A percentile compares a stretch with the other conserved stretches of the same genome.
phyloP scores from a whole-genome alignment of 2,888 invertebrate genomes.

The Drosophila melanosoma region DNA sequence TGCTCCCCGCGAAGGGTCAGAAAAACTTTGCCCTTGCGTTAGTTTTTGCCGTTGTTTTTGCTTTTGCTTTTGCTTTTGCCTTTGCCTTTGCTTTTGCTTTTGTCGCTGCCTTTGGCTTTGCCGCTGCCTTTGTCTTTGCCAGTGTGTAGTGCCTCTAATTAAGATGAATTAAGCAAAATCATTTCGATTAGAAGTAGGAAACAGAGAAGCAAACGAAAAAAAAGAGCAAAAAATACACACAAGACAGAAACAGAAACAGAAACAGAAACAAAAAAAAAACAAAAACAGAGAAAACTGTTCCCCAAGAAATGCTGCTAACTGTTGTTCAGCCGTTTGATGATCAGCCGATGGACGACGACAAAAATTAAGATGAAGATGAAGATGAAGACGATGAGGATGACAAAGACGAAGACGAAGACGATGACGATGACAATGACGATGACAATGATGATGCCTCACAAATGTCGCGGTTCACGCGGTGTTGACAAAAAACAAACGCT shows the following conservation, averaged over 20 bases:
- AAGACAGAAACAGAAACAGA: neutral
- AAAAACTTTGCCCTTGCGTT: slow-evolving; percentile 49
- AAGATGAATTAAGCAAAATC: slow-evolving; percentile 81
- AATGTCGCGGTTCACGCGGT: slow-evolving; percentile 37
- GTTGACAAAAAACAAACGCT: slow-evolving; percentile 20
- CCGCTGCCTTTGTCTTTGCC: slow-evolving; percentile 29
- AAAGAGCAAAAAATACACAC: neutral
- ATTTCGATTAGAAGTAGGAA: slow-evolving; percentile 74
- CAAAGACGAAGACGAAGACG: slow-evolving; percentile 12
- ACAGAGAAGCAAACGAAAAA: slow-evolving; percentile 5
- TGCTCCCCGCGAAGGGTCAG: slow-evolving; percentile 57
- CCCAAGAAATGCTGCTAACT: slow-evolving; percentile 56
- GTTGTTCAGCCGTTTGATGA: slow-evolving; percentile 73
- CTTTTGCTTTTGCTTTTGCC: slow-evolving; percentile 37
- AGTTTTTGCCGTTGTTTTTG: slow-evolving; percentile 10
- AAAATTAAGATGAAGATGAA: slow-evolving; percentile 7
- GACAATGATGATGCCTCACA: slow-evolving; percentile 33
- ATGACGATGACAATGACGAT: slow-evolving; percentile 11
- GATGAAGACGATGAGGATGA: neutral
- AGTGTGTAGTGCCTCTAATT: slow-evolving; percentile 75
- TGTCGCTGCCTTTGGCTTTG: slow-evolving; percentile 8
- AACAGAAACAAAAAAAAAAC: neutral
- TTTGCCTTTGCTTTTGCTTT: slow-evolving; percentile 31
- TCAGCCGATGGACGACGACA: slow-evolving; percentile 61
- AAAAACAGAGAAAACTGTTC: neutral